These are phyloP conservation scores for Myrmecophaga tridactyla DNA, from an alignment of 2,113 vertebrate species.

Conservation along the genomic window DNA sequence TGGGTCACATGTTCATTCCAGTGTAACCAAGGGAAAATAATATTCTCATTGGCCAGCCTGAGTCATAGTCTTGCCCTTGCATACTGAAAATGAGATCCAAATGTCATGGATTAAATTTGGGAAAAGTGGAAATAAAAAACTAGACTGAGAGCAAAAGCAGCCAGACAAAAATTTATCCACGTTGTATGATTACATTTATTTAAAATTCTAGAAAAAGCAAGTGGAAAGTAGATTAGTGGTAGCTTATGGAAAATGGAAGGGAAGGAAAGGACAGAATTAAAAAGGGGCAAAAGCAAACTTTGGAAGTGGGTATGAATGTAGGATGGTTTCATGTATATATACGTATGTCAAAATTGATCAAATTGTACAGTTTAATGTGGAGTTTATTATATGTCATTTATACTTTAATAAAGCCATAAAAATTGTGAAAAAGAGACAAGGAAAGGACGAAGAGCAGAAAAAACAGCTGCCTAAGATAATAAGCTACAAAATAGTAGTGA, in stretches of 20 bases:
- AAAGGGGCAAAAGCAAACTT: not conserved
- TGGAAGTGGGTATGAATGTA: accelerated
- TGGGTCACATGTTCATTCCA: not conserved
- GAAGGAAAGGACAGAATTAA: not conserved
- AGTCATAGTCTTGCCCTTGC: too few relatives aligned
- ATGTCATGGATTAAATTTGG: not conserved
- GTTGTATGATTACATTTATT: not conserved
- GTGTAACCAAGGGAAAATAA: not conserved
- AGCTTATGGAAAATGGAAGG: not conserved
- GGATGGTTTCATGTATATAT: not conserved
- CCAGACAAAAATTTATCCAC: not conserved
- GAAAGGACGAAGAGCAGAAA: not conserved
- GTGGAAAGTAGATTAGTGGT: not conserved
- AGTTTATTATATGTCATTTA: not conserved
- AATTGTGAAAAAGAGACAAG: not conserved
- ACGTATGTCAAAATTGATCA: not conserved
- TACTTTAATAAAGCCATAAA: not conserved
- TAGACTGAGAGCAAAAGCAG: not conserved
- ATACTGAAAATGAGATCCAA: not conserved
- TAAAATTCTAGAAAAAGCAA: not conserved
- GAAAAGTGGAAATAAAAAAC: not conserved
- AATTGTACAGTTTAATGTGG: not conserved
- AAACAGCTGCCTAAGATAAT: not conserved
- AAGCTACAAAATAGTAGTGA: too few relatives aligned
- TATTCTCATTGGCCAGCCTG: not conserved